Conservation (phyloP, 2,797 vertebrate species). For the Channallabes apus region DNA sequence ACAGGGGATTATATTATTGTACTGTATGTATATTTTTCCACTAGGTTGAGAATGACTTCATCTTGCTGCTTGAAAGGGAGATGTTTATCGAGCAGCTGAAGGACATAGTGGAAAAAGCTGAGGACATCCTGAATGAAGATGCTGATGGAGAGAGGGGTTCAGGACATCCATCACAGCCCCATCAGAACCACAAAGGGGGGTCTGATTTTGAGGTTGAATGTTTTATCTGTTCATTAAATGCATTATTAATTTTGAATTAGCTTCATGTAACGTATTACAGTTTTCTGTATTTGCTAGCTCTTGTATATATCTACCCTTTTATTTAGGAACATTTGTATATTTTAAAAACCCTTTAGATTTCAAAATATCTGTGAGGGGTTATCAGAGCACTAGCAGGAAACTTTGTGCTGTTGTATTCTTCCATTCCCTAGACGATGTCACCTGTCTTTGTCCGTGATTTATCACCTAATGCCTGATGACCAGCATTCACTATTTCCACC, state of each 20-base stretch:
- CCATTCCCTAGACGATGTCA: not conserved
- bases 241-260: not conserved
- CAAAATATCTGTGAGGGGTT: not conserved
- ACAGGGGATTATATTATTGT: too few relatives aligned
- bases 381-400: not conserved
- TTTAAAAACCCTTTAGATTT: too few relatives aligned
- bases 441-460: not conserved
- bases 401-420: not conserved
- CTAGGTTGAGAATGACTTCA: slow-evolving; percentile 97
- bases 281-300: not conserved
- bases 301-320: not conserved
- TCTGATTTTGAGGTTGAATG: slow-evolving; percentile 68
- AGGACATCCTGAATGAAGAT: slow-evolving; percentile 96
- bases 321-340: not conserved
- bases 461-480: slow-evolving; percentile 26
- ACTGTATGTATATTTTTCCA: slow-evolving; percentile 11
- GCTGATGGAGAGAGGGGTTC: slow-evolving; percentile 84
- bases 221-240: not conserved
- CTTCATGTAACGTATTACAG: not conserved
- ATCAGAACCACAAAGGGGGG: slow-evolving; percentile 52
- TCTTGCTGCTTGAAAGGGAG: slow-evolving; percentile 91
- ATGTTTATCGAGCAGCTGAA: slow-evolving; percentile 97
- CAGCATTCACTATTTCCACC: slow-evolving; percentile 8
- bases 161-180: slow-evolving; percentile 67
- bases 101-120: slow-evolving; percentile 97